Conservation (phyloP, 1,140 invertebrate genomes). For the Drosophila punjabiensis region DNA sequence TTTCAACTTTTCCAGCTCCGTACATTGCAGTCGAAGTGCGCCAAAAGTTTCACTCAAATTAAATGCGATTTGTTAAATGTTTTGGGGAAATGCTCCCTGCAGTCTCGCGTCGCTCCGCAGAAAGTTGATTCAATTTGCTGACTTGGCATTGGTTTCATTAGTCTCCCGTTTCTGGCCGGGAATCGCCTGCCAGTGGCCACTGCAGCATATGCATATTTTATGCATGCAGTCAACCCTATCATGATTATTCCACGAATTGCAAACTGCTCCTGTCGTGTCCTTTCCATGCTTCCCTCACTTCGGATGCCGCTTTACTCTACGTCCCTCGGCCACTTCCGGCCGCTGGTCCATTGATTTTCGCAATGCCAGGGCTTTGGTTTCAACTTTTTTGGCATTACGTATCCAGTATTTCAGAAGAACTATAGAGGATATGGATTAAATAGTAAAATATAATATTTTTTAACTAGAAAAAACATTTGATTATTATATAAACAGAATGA, state of each 20-base stretch:
- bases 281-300: neutral
- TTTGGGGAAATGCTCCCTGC: conserved; percentile 14
- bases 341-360: conserved; percentile 50
- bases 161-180: conserved; percentile 9
- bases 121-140: conserved; percentile 70
- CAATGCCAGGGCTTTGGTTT: conserved; percentile 30
- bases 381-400: neutral
- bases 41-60: conserved; percentile 29
- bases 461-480: neutral
- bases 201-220: conserved; percentile 49
- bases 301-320: neutral
- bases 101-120: neutral
- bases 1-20: neutral
- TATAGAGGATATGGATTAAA: neutral
- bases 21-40: conserved; percentile 1
- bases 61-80: conserved; percentile 56
- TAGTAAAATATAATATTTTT: too few relatives aligned
- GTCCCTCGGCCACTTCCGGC: conserved; percentile 13
- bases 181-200: conserved; percentile 19
- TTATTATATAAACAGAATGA: too few relatives aligned
- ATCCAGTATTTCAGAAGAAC: too few relatives aligned
- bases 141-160: conserved; percentile 71
- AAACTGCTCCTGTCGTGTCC: neutral
- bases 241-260: conserved; percentile 54
- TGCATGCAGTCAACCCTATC: conserved; percentile 43